phyloP scores from a whole-genome alignment of 2,888 invertebrate species.

The Sisyra terminalis region DNA sequence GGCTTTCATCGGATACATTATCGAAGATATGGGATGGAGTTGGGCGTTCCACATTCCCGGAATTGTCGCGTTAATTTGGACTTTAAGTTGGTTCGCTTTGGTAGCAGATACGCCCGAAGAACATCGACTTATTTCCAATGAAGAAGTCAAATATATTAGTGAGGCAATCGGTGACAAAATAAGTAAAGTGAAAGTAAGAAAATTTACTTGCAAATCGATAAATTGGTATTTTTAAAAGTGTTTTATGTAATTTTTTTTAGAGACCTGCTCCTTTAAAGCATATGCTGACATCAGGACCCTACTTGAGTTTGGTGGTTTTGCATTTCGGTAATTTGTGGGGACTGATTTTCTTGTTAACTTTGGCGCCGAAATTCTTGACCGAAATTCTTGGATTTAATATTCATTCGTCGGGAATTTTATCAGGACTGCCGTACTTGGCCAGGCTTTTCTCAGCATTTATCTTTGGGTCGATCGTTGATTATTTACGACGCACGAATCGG shows the following conservation, averaged over 20 bases:
- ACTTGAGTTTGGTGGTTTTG: conserved; percentile 43
- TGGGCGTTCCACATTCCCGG: conserved; percentile 50
- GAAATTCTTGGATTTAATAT: conserved; percentile 54
- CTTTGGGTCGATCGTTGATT: conserved; percentile 54
- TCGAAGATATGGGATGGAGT: conserved; percentile 45
- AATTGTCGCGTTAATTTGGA: conserved; percentile 35
- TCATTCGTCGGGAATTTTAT: conserved; percentile 49
- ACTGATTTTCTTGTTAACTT: conserved; percentile 56
- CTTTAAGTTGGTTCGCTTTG: conserved; percentile 40
- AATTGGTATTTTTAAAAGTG: conserved; percentile 7
- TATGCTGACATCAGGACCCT: conserved; percentile 47
- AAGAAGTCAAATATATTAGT: conserved; percentile 44
- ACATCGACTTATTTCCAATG: conserved; percentile 41
- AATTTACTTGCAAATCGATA: conserved; percentile 12
- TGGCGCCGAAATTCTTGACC: conserved; percentile 58
- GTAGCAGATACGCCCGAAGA: conserved; percentile 45
- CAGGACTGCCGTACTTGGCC: conserved; percentile 53
- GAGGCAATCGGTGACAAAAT: conserved; percentile 40
- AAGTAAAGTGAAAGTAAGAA: conserved; percentile 36
- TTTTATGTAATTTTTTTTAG: conserved; percentile 36
- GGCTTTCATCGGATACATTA: conserved; percentile 46
- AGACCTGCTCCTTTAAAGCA: conserved; percentile 44
- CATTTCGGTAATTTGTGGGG: conserved; percentile 68
- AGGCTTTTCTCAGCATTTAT: conserved; percentile 49
- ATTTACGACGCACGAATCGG: conserved; percentile 30